phyloP scores from a whole-genome alignment of 2,888 invertebrate genomes.

The Beris chalybata region DNA sequence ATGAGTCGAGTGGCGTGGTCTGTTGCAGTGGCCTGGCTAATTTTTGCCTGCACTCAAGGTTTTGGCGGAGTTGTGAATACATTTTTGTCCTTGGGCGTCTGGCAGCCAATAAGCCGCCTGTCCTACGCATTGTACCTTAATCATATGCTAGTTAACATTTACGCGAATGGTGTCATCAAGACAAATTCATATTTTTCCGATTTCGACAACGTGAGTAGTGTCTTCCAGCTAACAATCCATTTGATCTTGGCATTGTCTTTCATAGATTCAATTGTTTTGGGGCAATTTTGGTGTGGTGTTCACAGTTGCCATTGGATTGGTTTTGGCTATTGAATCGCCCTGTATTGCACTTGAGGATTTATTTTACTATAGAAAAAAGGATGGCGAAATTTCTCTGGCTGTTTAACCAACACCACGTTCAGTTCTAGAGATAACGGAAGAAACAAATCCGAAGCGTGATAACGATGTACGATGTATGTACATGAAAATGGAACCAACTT shows the following conservation, averaged over 20 bases:
- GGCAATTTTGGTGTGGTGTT: conserved; percentile 38
- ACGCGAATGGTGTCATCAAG: conserved; percentile 31
- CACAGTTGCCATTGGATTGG: conserved; percentile 33
- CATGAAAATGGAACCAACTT: too few relatives aligned
- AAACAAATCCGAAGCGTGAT: too few relatives aligned
- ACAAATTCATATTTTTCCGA: conserved; percentile 37
- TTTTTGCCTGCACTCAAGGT: conserved; percentile 41
- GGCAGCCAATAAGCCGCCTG: conserved; percentile 41
- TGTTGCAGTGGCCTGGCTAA: conserved; percentile 40
- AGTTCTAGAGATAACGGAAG: too few relatives aligned
- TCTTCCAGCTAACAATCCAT: not conserved
- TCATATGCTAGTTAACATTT: conserved; percentile 38
- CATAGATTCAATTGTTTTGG: conserved; percentile 38
- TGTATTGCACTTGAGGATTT: conserved; percentile 38
- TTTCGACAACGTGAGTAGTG: conserved; percentile 35
- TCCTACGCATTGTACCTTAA: conserved; percentile 41
- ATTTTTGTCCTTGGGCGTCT: conserved; percentile 39
- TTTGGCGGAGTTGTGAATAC: conserved; percentile 41
- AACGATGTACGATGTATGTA: too few relatives aligned
- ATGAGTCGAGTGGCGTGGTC: conserved; percentile 40
- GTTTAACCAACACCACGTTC: too few relatives aligned
- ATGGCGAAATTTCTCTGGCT: too few relatives aligned
- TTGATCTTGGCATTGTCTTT: conserved; percentile 13
- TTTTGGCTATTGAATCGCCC: conserved; percentile 41
- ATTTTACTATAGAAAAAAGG: not conserved